phyloP scores from a whole-genome alignment of 2,888 invertebrate species.

The Agrenia bidenticulata region DNA sequence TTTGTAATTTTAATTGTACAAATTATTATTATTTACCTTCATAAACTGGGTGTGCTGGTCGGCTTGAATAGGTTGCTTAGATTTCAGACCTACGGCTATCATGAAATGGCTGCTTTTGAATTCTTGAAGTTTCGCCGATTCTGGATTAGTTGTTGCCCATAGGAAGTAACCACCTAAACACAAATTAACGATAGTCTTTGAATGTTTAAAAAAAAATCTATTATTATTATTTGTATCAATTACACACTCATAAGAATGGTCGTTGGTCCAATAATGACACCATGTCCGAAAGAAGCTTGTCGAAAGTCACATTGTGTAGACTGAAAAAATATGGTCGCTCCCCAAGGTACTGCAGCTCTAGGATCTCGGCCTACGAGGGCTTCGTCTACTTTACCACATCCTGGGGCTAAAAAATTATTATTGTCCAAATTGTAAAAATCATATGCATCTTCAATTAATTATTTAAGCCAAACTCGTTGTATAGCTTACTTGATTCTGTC shows the following conservation, averaged over 20 bases:
- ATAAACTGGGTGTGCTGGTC: slow-evolving; percentile 41
- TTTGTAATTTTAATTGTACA: slow-evolving; percentile 8
- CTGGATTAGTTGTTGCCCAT: slow-evolving; percentile 9
- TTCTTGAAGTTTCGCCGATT: slow-evolving; percentile 9
- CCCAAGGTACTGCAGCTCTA: slow-evolving; percentile 37
- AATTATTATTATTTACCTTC: slow-evolving; percentile 22
- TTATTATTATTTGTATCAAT: background rate
- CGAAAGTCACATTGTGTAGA: slow-evolving; percentile 42
- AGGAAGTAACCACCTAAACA: slow-evolving; percentile 23
- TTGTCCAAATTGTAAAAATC: too few species aligned
- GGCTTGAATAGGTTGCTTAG: slow-evolving; percentile 26
- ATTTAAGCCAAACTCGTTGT: too few species aligned
- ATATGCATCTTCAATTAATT: too few species aligned
- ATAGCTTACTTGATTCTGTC: slow-evolving; percentile 18
- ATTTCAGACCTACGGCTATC: slow-evolving; percentile 34
- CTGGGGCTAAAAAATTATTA: slow-evolving; percentile 14
- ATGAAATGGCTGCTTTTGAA: slow-evolving; percentile 33
- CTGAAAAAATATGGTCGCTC: slow-evolving; percentile 36
- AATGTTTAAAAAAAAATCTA: background rate
- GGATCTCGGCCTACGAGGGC: slow-evolving; percentile 23
- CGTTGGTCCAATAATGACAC: slow-evolving; percentile 41
- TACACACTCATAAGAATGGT: slow-evolving; percentile 34
- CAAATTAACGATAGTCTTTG: background rate
- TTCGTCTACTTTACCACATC: slow-evolving; percentile 39
- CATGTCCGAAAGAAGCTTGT: slow-evolving; percentile 38